phyloP scores from a whole-genome alignment of 2,888 invertebrate species.

The Augochlorella aurata region DNA sequence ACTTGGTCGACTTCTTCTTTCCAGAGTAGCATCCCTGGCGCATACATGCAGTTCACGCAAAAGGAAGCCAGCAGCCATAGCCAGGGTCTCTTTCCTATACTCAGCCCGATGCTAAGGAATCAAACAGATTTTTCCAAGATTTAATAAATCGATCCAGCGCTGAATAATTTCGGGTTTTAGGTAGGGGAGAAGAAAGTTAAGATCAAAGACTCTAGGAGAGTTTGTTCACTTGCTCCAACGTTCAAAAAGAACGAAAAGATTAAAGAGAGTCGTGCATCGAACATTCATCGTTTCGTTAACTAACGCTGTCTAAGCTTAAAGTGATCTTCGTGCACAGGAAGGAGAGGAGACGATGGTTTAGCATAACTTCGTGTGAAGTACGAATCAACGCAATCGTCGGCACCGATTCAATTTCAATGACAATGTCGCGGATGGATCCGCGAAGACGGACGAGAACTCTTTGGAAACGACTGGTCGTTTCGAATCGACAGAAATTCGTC shows the following conservation, averaged over 20 bases:
- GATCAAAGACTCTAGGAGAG: not conserved
- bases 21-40: constrained; percentile 78
- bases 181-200: not conserved
- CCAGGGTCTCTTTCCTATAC: constrained; percentile 75
- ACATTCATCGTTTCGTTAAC: not conserved
- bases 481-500: constrained; percentile 7
- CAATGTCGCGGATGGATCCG: not conserved
- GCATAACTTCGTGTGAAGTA: not conserved
- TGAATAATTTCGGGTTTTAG: not conserved
- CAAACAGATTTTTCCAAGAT: not conserved
- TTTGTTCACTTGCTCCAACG: not conserved
- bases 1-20: constrained; percentile 78
- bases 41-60: constrained; percentile 72
- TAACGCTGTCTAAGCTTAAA: constrained; percentile 5
- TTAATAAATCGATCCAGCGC: not conserved
- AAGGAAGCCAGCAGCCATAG: constrained; percentile 73
- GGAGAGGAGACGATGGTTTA: not conserved
- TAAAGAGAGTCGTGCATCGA: not conserved
- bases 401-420: not conserved
- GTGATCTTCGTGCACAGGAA: not conserved
- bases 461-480: not conserved
- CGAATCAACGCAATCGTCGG: not conserved
- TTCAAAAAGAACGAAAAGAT: not conserved
- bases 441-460: not conserved
- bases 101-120: constrained; percentile 72